phyloP scores from a whole-genome alignment of 2,113 vertebrate genomes.

The Oryzias woworae region DNA sequence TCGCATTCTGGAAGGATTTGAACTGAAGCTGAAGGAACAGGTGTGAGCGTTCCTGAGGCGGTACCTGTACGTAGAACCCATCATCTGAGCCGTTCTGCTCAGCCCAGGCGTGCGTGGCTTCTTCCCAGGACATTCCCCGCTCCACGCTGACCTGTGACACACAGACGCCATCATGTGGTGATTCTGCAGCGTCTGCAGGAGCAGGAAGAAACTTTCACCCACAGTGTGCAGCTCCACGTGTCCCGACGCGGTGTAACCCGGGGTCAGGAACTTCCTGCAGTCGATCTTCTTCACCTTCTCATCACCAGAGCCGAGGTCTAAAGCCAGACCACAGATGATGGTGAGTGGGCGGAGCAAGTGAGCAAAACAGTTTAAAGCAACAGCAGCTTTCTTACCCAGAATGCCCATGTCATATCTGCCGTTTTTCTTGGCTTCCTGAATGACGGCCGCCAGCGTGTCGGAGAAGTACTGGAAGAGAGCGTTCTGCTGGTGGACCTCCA shows the following conservation, averaged over 20 bases:
- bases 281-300: slow-evolving; percentile 96
- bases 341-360: neutral
- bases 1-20: too few relatives aligned
- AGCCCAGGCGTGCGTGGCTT: slow-evolving; percentile 94
- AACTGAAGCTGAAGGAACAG: too few relatives aligned
- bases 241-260: slow-evolving; percentile 94
- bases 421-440: slow-evolving; percentile 96
- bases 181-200: neutral
- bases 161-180: neutral
- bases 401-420: slow-evolving; percentile 99
- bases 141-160: slow-evolving; percentile 89
- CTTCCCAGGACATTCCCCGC: slow-evolving; percentile 98
- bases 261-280: slow-evolving; percentile 92
- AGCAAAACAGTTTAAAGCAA: neutral
- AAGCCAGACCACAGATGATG: neutral
- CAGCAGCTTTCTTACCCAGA: slow-evolving; percentile 79
- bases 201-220: slow-evolving; percentile 39
- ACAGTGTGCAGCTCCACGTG: slow-evolving; percentile 95
- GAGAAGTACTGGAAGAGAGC: slow-evolving; percentile 98
- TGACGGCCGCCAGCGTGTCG: slow-evolving; percentile 91
- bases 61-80: slow-evolving; percentile 89
- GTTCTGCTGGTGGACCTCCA: slow-evolving; percentile 98
- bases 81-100: slow-evolving; percentile 93
- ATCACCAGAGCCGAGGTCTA: slow-evolving; percentile 95
- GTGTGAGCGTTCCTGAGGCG: too few relatives aligned